A percentile compares a stretch with the other conserved stretches of the same genome.
phyloP scores from a whole-genome alignment of 2,888 invertebrate species.

The Cristatella mucedo region DNA sequence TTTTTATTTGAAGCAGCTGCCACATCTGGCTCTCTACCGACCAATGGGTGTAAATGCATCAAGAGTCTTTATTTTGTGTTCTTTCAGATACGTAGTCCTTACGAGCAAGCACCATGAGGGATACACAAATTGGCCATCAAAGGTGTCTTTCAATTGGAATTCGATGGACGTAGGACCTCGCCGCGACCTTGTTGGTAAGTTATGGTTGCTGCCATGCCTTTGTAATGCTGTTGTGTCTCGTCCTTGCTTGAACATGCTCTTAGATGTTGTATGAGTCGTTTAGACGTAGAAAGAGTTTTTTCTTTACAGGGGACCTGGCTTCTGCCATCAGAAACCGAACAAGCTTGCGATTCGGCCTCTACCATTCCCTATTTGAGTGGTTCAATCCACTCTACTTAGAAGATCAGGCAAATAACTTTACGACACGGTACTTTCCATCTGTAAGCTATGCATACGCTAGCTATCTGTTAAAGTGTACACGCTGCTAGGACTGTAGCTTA shows the following conservation, averaged over 20 bases:
- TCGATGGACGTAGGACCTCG: slow-evolving; percentile 60
- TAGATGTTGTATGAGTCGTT: slow-evolving; percentile 13
- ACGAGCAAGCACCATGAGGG: slow-evolving; percentile 82
- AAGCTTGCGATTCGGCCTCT: slow-evolving; percentile 42
- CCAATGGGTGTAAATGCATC: too few relatives aligned
- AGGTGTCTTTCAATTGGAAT: slow-evolving; percentile 68
- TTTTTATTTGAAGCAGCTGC: too few relatives aligned
- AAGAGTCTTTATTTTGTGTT: slow-evolving; percentile 4
- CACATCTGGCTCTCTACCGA: too few relatives aligned
- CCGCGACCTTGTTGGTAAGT: slow-evolving; percentile 54
- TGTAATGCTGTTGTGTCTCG: neutral
- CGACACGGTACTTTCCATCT: slow-evolving; percentile 49
- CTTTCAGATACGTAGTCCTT: slow-evolving; percentile 55
- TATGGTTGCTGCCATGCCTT: neutral
- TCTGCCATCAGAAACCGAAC: slow-evolving; percentile 48
- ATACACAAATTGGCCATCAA: slow-evolving; percentile 66
- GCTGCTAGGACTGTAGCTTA: too few relatives aligned
- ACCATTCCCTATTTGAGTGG: slow-evolving; percentile 33
- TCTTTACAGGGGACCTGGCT: slow-evolving; percentile 40
- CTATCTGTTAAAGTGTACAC: too few relatives aligned
- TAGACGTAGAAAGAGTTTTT: too few relatives aligned
- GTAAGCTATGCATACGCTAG: too few relatives aligned
- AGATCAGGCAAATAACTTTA: slow-evolving; percentile 42
- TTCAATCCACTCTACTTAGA: slow-evolving; percentile 27
- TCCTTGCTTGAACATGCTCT: neutral